Evolutionary conservation across 2,797 vertebrate genomes (phyloP), one percentile per base, ranked within the genome.

Genomic region (Microctenopoma lineatum): DNA sequence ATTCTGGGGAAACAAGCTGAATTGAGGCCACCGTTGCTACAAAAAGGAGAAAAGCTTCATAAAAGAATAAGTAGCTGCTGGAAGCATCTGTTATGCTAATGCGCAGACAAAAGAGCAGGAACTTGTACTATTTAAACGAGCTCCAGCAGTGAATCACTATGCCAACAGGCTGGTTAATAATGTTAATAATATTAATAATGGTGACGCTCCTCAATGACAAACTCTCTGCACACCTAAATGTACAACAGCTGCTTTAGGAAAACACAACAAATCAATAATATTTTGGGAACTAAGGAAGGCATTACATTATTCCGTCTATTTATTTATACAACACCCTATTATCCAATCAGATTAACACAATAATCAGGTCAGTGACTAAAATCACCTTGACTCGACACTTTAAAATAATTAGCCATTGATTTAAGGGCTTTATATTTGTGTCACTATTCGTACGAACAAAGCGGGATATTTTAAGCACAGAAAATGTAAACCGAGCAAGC

Each of bases 31-130:
- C 4, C 3, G 13, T 59, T 39, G 21, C 44, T 47, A 36, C 57
- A 42, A 58, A 50, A 12, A 68, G 56, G 60, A 61, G 63, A 52
- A 66, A 66, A 61, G 45, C 29, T 62, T 70, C 75, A n/a, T 25
- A 52, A 47, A 36, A 39, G 18, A 55, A 48, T 15, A 14, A 62
- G 15, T 3, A 34, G 13, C 27, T 9, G 45, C 32, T 32, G 53
- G n/a, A 25, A 50, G 51, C 42, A 61, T 74, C 39, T 38, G 25
- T 51, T 45, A 27, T 18, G 4, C 52, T 62, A 59, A 69, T 26
- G 62, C 57, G 45, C 42, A 29, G 51, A 44, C 16, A 29, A 52
- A 21, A 16, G 69, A 48, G 55, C 59, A 44, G 36, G 48, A 39
- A 6, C 53, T 38, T 47, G 42, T 50, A 13, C 52, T 54, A 57